Conservation (phyloP, 1,140 invertebrate genomes). For the Tetranychus cinnabarinus region DNA sequence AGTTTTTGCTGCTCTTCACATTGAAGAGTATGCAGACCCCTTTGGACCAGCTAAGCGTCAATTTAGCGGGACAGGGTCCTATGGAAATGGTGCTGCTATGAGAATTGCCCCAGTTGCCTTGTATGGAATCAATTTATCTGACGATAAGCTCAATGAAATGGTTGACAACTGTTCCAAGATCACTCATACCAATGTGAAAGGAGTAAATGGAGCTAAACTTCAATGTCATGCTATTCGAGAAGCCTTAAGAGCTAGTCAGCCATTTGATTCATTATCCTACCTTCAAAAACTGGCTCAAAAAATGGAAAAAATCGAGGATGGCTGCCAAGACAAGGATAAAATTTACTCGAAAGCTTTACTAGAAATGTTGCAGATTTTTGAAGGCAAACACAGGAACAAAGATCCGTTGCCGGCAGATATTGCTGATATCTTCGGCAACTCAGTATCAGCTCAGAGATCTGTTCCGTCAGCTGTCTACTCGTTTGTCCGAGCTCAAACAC, state of each 20-base stretch:
- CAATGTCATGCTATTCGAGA: constrained; percentile 24
- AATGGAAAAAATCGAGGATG: constrained; percentile 32
- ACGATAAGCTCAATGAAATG: constrained; percentile 5
- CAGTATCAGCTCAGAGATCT: constrained; percentile 37
- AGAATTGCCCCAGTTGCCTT: constrained; percentile 42
- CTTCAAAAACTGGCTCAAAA: constrained; percentile 27
- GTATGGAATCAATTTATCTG: constrained; percentile 26
- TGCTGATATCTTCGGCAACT: constrained; percentile 31
- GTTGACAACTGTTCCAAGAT: constrained; percentile 28
- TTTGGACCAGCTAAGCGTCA: constrained; percentile 37
- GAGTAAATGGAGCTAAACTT: constrained; percentile 40
- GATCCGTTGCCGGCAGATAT: constrained; percentile 25
- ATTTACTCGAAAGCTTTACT: constrained; percentile 15
- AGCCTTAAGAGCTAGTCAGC: constrained; percentile 12
- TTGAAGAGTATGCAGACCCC: constrained; percentile 32
- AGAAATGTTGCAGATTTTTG: neutral
- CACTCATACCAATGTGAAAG: constrained; percentile 41
- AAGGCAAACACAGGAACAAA: constrained; percentile 5
- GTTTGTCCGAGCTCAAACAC: constrained; percentile 34
- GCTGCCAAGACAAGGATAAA: constrained; percentile 18
- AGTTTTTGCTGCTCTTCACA: constrained; percentile 35
- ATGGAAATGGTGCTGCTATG: constrained; percentile 52
- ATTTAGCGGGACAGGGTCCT: constrained; percentile 44
- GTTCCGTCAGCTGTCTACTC: constrained; percentile 51
- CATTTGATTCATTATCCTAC: constrained; percentile 8